These are phyloP conservation scores for Cheilosia vulpina DNA, from an alignment of 2,888 invertebrate species.

Conservation along the genomic window DNA sequence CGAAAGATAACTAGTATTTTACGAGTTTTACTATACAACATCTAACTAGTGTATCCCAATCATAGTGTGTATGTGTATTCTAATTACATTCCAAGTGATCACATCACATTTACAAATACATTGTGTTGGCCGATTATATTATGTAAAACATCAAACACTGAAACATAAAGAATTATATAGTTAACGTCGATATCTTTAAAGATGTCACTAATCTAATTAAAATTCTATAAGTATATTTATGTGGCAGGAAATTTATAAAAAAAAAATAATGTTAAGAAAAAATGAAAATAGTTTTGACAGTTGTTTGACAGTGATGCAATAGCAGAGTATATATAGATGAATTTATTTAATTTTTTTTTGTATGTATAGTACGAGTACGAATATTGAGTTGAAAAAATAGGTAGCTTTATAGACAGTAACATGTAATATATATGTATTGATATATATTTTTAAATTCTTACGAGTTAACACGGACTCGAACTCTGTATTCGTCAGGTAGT, in stretches of 20 bases:
- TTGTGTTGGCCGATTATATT: conserved; percentile 26
- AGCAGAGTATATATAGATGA: conserved; percentile 64
- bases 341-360: conserved; percentile 33
- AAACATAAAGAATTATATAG: background rate
- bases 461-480: conserved; percentile 93
- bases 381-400: conserved; percentile 66
- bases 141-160: conserved; percentile 55
- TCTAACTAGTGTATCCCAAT: conserved; percentile 51
- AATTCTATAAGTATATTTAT: conserved; percentile 10
- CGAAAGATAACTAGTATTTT: background rate
- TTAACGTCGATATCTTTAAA: conserved; percentile 6
- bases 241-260: conserved; percentile 22
- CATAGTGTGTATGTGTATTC: conserved; percentile 38
- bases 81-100: conserved; percentile 52
- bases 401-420: conserved; percentile 74
- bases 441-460: conserved; percentile 85
- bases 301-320: conserved; percentile 72
- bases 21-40: conserved; percentile 56
- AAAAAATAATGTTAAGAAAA: conserved; percentile 41
- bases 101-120: conserved; percentile 24
- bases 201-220: conserved; percentile 38
- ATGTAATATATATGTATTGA: conserved; percentile 75
- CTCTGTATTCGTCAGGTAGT: conserved; percentile 92
- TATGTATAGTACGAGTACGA: conserved; percentile 71
- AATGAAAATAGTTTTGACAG: conserved; percentile 41